phyloP scores from a whole-genome alignment of 2,888 invertebrate genomes.

The Trachelus troglodyta region DNA sequence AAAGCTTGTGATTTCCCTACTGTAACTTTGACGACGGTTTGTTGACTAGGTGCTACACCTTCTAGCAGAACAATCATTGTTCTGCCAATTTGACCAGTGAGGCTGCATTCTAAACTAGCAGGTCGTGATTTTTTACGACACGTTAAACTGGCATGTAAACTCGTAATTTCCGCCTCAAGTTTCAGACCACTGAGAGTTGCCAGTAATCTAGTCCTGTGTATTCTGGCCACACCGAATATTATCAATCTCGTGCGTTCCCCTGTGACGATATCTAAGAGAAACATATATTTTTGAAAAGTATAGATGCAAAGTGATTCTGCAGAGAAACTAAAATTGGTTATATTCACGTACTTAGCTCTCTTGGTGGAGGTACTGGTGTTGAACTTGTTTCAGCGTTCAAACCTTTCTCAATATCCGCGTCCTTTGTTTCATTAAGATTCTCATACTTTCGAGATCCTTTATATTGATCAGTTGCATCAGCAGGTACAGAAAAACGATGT shows the following conservation, averaged over 20 bases:
- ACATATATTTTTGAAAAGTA: neutral
- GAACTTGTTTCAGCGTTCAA: slow-evolving; percentile 65
- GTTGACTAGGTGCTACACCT: slow-evolving; percentile 89
- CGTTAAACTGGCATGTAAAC: slow-evolving; percentile 89
- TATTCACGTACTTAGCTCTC: slow-evolving; percentile 62
- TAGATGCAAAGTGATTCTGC: neutral
- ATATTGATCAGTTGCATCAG: slow-evolving; percentile 78
- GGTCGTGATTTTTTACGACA: slow-evolving; percentile 87
- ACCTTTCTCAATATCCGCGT: slow-evolving; percentile 71
- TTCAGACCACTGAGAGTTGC: slow-evolving; percentile 94
- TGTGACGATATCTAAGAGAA: slow-evolving; percentile 64
- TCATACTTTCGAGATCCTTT: slow-evolving; percentile 73
- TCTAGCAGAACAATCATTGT: slow-evolving; percentile 93
- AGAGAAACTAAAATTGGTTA: neutral
- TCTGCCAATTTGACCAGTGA: slow-evolving; percentile 90
- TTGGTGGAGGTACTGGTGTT: slow-evolving; percentile 62
- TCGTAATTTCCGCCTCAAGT: slow-evolving; percentile 93
- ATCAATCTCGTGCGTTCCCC: slow-evolving; percentile 80
- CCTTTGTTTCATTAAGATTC: slow-evolving; percentile 70
- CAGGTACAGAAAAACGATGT: slow-evolving; percentile 80
- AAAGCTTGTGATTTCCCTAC: slow-evolving; percentile 93
- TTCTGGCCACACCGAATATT: slow-evolving; percentile 88
- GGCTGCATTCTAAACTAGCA: slow-evolving; percentile 79
- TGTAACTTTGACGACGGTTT: slow-evolving; percentile 93
- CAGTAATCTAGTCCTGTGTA: slow-evolving; percentile 85